phyloP scores from a whole-genome alignment of 1,140 invertebrate species.

The Hycleus phaleratus region DNA sequence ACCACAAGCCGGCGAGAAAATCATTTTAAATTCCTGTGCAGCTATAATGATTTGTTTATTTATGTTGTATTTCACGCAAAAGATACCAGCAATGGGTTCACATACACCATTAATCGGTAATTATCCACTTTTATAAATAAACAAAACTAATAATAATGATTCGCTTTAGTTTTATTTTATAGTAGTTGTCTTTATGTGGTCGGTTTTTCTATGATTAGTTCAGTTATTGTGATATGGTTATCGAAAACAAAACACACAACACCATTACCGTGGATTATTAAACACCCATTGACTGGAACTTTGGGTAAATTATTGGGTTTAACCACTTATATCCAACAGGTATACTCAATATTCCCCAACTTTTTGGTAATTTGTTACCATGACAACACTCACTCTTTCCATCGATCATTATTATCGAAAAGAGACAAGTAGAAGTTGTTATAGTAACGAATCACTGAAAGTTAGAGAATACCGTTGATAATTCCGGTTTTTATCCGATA shows the following conservation, averaged over 20 bases:
- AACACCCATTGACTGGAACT: constrained; percentile 45
- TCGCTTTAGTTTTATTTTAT: constrained; percentile 44
- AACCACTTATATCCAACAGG: constrained; percentile 26
- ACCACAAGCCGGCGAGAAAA: constrained; percentile 56
- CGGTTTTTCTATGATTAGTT: constrained; percentile 53
- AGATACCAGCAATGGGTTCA: constrained; percentile 51
- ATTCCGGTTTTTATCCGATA: neutral
- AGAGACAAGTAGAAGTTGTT: no score
- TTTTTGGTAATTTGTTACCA: no score
- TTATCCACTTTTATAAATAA: neutral
- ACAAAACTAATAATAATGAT: neutral
- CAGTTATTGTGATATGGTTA: constrained; percentile 50
- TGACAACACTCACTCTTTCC: no score
- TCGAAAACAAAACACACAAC: constrained; percentile 42
- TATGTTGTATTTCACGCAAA: constrained; percentile 55
- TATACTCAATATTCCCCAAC: neutral
- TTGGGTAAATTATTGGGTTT: constrained; percentile 48
- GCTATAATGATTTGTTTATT: constrained; percentile 52
- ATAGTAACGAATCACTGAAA: no score
- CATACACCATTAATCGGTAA: constrained; percentile 58
- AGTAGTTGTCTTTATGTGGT: constrained; percentile 51
- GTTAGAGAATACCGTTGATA: no score
- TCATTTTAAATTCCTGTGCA: constrained; percentile 52
- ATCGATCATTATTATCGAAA: no score
- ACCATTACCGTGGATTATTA: constrained; percentile 49